A percentile compares a stretch with the other conserved stretches of the same genome.
These are phyloP conservation scores for Sphinx pinastri DNA, from an alignment of 2,888 invertebrate species.

Conservation along the genomic window DNA sequence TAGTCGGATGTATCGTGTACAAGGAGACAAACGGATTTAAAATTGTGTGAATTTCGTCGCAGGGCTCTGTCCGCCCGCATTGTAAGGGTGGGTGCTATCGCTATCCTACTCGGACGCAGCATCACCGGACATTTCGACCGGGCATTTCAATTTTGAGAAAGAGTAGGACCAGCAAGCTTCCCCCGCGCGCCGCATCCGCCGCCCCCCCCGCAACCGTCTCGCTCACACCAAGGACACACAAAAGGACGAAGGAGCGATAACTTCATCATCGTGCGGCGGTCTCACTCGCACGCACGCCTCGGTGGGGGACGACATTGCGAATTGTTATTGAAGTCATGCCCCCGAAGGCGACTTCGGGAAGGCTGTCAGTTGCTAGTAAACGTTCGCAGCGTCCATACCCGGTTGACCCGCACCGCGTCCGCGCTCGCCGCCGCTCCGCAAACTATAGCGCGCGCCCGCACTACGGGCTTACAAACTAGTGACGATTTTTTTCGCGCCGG, in stretches of 20 bases:
- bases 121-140: constrained; percentile 85
- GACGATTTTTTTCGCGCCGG: constrained; percentile 59
- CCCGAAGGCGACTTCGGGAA: constrained; percentile 84
- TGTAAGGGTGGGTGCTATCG: constrained; percentile 83
- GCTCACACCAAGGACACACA: constrained; percentile 81
- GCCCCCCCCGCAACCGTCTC: constrained; percentile 65
- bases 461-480: constrained; percentile 69
- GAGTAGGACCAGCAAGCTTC: constrained; percentile 75
- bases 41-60: constrained; percentile 79
- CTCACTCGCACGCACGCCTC: constrained; percentile 79
- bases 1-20: constrained; percentile 5
- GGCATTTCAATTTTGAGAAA: constrained; percentile 85
- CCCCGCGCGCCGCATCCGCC: constrained; percentile 62
- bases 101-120: constrained; percentile 83
- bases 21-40: constrained; percentile 62
- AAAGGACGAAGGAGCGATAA: constrained; percentile 85
- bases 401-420: constrained; percentile 67
- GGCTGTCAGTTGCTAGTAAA: constrained; percentile 83
- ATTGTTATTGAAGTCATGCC: constrained; percentile 85
- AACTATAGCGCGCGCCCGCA: constrained; percentile 60
- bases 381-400: constrained; percentile 80
- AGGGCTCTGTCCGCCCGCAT: constrained; percentile 80
- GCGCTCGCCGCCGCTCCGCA: constrained; percentile 59
- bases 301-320: constrained; percentile 84
- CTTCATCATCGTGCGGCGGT: constrained; percentile 79